phyloP scores from a whole-genome alignment of 1,140 invertebrate genomes.

The Lordiphosa clarofinis region DNA sequence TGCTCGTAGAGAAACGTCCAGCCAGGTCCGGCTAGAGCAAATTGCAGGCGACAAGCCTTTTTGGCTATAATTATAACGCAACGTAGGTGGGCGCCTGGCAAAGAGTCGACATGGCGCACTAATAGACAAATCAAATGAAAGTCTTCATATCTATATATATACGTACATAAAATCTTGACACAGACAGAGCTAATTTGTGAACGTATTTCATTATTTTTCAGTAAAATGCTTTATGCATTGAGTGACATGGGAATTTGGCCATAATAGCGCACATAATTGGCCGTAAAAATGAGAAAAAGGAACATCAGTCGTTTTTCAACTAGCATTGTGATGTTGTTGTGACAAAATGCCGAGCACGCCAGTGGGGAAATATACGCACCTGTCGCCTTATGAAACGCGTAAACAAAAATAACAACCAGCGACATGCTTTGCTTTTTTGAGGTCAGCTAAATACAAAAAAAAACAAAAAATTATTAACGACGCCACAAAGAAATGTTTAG shows the following conservation, averaged over 20 bases:
- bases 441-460: conserved; percentile 46
- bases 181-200: conserved; percentile 70
- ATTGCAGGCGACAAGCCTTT: conserved; percentile 71
- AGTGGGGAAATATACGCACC: conserved; percentile 56
- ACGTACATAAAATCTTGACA: conserved; percentile 35
- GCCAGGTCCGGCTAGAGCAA: conserved; percentile 42
- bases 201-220: conserved; percentile 60
- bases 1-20: conserved; percentile 27
- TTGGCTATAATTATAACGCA: conserved; percentile 70
- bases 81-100: conserved; percentile 65
- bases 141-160: conserved; percentile 12
- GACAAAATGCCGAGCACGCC: conserved; percentile 57
- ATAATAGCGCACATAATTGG: conserved; percentile 73
- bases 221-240: conserved; percentile 58
- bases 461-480: conserved; percentile 57
- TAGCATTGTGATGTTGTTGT: conserved; percentile 25
- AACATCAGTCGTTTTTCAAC: conserved; percentile 38
- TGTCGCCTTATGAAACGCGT: conserved; percentile 63
- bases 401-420: conserved; percentile 72
- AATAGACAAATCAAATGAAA: conserved; percentile 66
- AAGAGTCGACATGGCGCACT: conserved; percentile 21
- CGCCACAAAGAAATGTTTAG: conserved; percentile 66
- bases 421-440: conserved; percentile 55
- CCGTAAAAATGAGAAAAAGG: conserved; percentile 49
- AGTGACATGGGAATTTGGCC: conserved; percentile 75